Evolutionary conservation across 2,888 invertebrate genomes (phyloP), one percentile per base, ranked within the genome.

Genomic region (Drosophila cognata): DNA sequence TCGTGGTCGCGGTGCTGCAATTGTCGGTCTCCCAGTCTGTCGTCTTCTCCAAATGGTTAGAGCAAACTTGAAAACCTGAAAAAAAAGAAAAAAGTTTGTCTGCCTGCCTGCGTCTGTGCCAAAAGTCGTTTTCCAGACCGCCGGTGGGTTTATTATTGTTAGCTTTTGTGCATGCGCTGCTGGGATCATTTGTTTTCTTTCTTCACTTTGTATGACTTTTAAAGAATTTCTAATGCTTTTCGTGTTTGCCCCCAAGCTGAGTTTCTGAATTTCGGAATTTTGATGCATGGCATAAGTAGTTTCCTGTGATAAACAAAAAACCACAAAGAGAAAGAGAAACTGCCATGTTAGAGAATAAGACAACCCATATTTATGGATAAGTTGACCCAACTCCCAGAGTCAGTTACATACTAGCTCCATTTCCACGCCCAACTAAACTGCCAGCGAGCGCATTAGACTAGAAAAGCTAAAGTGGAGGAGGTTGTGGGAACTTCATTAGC

Each of bases 401-500:
- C 31, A 51, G 63, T 58, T 55, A 61, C 70, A 71, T 66, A 50
- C 48, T 72, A 70, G 66, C 80, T 78, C 77, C 74, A 74, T 84
- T 84, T 85, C 81, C 82, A 84, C 80, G 78, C 58, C 74, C 70
- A 71, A 55, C 74, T 71, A 82, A 84, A 64, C 76, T 72, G 82
- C 25, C 50, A 25, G 57, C 57, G 57, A 60, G 67, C 52, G 81
- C 83, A 83, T 58, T 76, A 62, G 70, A 79, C 69, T 72, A 77
- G 77, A 82, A 75, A 79, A 53, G 25, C 76, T 66, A 56, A 76
- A 62, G 28, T 53, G 76, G 73, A 87, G 82, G 82, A 81, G 91
- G 91, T 84, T 90, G 88, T 91, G 92, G 85, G 91, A 91, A 91
- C 79, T 66, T 73, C 76, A 90, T 92, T 91, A 88, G 81, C 84